Evolutionary conservation across 2,797 vertebrate species (phyloP), one percentile per base, ranked within the genome.

Genomic region (Brachyalestes nurse): DNA sequence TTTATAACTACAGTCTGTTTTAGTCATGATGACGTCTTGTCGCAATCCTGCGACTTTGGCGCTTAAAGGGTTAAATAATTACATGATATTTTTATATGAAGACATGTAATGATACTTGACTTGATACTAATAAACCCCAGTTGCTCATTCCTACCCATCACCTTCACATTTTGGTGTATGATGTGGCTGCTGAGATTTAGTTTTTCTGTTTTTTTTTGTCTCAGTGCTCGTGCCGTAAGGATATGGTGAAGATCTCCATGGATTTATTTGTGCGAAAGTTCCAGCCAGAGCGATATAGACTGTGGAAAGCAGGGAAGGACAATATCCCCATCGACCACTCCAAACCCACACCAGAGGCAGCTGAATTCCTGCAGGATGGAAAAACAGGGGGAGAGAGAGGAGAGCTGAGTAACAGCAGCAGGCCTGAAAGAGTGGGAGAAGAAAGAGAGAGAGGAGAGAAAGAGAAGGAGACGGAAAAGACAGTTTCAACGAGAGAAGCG

Each of bases 241-340:
- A 99, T 87, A 97, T 97, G 95, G 98, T 99, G 86, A 99, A 99
- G 92, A 99, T 99, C 83, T 97, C 98, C 74, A 99, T 99, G 98
- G 98, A 99, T 2, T 94, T 97, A 71, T 99, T 99, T 84, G 98
- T 99, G 77, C 94, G 93, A 81, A 97, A 97, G 90, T 99, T 96
- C 87, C 98, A 99, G 89, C 97, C 98, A 0, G 96, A 98, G 17
- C 96, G 97, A 34, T 99, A 99, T 89, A 97, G 97, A 85, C 93
- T 96, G 55, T 99, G 98, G 98, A 97, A 97, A 91, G 93, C 96
- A 0, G 97, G 97, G 55, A 98, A 99, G 83, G 98, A 99, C 7
- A 92, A 90, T 47, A 80, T 90, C 5, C 90, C 92, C 23, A 97
- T 99, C 13, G 97, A 99, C 90, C 98, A 99, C 78, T 90, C 94